Evolutionary conservation across 2,797 vertebrate species (phyloP).

Genomic region (Miichthys miiuy): DNA sequence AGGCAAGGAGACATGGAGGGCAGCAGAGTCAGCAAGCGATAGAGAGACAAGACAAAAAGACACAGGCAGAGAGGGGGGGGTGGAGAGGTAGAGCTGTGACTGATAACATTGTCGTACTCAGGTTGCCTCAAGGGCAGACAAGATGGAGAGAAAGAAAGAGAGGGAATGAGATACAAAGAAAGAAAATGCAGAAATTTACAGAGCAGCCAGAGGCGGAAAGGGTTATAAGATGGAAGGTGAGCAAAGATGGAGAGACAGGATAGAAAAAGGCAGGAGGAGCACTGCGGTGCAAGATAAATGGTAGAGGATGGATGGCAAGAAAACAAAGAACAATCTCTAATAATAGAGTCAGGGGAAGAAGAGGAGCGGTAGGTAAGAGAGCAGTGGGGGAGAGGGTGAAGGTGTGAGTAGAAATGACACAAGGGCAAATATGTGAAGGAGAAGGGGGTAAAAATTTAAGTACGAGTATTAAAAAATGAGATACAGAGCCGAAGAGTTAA

Average conservation of each 20-base stretch:
- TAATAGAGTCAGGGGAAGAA: constrained; percentile 26
- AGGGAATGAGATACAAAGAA: constrained; percentile 66
- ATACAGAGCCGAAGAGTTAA: neutral
- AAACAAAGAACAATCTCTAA: constrained; percentile 39
- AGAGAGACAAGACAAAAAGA: constrained; percentile 54
- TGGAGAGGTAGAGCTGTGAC: constrained; percentile 70
- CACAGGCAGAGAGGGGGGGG: constrained; percentile 31
- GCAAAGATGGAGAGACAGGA: constrained; percentile 59
- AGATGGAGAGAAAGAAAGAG: constrained; percentile 63
- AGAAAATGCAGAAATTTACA: constrained; percentile 68
- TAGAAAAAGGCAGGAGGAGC: constrained; percentile 19
- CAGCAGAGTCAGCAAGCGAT: constrained; percentile 65
- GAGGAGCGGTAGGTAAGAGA: constrained; percentile 20
- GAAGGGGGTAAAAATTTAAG: constrained; percentile 27
- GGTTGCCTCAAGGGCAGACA: constrained; percentile 83
- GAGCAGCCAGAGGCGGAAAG: constrained; percentile 61
- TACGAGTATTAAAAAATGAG: constrained; percentile 1
- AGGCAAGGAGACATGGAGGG: constrained; percentile 70
- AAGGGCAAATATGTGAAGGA: constrained; percentile 9
- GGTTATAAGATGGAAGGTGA: constrained; percentile 62
- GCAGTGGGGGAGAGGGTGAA: neutral
- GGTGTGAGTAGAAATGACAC: constrained; percentile 9
- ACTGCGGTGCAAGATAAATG: constrained; percentile 40
- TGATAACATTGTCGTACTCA: constrained; percentile 80
- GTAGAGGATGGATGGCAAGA: constrained; percentile 37